Base-by-base conservation (phyloP, 2,888 invertebrate genomes). In the Idaea aversata region DNA sequence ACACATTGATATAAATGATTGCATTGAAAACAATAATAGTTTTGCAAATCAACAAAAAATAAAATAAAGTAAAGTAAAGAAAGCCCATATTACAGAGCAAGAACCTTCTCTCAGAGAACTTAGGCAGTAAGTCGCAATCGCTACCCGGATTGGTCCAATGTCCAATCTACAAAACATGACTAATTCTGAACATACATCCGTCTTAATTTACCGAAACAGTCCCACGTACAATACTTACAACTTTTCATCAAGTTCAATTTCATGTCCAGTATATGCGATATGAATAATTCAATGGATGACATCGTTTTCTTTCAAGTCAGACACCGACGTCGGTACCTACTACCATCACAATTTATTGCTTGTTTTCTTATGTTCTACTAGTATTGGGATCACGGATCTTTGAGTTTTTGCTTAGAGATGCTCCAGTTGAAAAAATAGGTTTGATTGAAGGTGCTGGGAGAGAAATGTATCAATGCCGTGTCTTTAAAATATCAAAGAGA, bases 251-350 rank as follows among this genome's bases (percentile, higher is more conserved):
- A 68, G 67, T 69, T 63, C 64, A 70, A 65, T 65, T 71, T 67
- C 59, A 62, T 62, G 69, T 65, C 65, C 65, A 63, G 60, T 67
- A 65, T 61, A 64, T 67, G 68, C 60, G 64, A 15, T 58, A 67
- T 75, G 75, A 75, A 75, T 75, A 69, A 75, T 73, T 71, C 72
- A 73, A 61, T 25, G 47, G 59, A 13, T 65, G 70, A 58, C 69
- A 69, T 75, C 71, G 71, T 71, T 71, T 70, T 65, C 67, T 72
- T 73, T 69, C 66, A 72, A 67, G 67, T 66, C 62, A 64, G 64
- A 64, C 63, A 65, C 59, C 61, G 47, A 47, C 47, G 47, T 47
- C 63, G 65, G 66, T 62, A 63, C 66, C 63, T 65, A 59, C 63
- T 57, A 61, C 57, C 67, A 70, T 68, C 66, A 36, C 69, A 72